Conservation (phyloP, 2,797 vertebrate genomes). For the Calcarius lapponicus region DNA sequence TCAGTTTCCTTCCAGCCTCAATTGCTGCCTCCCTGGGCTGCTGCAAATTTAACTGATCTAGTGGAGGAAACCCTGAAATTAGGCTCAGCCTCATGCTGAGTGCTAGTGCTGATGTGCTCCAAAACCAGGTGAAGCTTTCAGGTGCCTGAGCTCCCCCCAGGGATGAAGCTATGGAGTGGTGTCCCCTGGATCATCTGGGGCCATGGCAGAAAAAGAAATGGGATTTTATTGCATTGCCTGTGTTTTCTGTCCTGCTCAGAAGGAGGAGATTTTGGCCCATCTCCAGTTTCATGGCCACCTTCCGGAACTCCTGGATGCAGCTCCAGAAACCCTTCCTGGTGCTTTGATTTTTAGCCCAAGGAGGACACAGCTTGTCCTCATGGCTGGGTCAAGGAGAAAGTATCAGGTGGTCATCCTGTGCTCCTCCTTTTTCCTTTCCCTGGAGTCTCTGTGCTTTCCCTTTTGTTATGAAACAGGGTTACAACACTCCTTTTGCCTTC, state of each 20-base stretch:
- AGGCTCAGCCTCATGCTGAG: background rate
- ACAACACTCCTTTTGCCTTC: background rate
- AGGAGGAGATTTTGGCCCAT: background rate
- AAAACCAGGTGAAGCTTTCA: background rate
- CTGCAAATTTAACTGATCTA: background rate
- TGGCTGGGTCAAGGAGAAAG: background rate
- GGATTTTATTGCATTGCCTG: background rate
- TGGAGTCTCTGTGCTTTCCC: background rate
- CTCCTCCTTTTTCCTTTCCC: background rate
- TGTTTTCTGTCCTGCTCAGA: background rate
- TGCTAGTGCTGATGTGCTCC: background rate
- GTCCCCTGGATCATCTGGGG: background rate
- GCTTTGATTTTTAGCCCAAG: background rate
- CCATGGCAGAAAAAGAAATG: background rate
- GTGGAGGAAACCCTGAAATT: background rate
- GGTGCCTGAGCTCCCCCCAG: rapidly evolving
- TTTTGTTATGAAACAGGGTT: background rate
- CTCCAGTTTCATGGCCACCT: background rate
- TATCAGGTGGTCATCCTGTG: background rate
- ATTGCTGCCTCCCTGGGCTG: background rate
- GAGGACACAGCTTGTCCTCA: background rate
- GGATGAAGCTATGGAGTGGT: background rate
- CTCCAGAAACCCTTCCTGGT: background rate
- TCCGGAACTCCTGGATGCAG: background rate
- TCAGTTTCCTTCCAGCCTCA: background rate